phyloP scores from a whole-genome alignment of 2,797 vertebrate species.

The Takifugu ocellatus region DNA sequence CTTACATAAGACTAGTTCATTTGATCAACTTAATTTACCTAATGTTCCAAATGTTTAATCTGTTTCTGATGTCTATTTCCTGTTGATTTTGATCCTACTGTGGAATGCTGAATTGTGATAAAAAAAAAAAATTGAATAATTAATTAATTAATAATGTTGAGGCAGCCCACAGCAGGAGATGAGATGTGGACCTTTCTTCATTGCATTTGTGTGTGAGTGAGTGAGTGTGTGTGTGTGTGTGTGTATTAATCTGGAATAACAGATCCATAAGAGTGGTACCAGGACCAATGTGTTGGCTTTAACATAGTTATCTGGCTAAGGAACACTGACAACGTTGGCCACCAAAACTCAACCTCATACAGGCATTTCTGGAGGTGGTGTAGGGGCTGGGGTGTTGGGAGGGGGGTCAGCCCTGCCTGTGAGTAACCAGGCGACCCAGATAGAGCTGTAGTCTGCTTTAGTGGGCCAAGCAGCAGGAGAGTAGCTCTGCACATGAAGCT shows the following conservation, averaged over 20 bases:
- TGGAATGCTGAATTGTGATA: too few species aligned
- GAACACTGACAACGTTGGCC: conserved; percentile 20
- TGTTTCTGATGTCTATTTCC: too few species aligned
- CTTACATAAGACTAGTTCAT: too few species aligned
- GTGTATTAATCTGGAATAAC: conserved; percentile 35
- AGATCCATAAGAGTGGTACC: conserved; percentile 27
- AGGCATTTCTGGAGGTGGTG: conserved; percentile 9
- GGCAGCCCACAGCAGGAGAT: too few species aligned
- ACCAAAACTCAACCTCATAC: conserved; percentile 3
- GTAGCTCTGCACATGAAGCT: conserved; percentile 57
- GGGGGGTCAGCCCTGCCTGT: not conserved
- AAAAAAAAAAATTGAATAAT: too few species aligned
- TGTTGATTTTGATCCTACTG: too few species aligned
- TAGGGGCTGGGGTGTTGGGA: conserved; percentile 4
- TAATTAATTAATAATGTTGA: too few species aligned
- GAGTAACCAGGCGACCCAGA: conserved; percentile 61
- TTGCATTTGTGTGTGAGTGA: not conserved
- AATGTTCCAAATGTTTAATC: too few species aligned
- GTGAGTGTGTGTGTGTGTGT: too few species aligned
- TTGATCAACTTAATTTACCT: too few species aligned
- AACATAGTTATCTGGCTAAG: conserved; percentile 38
- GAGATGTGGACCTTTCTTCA: too few species aligned
- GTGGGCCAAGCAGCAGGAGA: conserved; percentile 71
- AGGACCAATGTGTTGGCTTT: conserved; percentile 51
- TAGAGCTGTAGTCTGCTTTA: conserved; percentile 53